A percentile compares a stretch with the other conserved stretches of the same genome.
phyloP scores from a whole-genome alignment of 2,888 invertebrate genomes.

The Pantelozetes paolii region DNA sequence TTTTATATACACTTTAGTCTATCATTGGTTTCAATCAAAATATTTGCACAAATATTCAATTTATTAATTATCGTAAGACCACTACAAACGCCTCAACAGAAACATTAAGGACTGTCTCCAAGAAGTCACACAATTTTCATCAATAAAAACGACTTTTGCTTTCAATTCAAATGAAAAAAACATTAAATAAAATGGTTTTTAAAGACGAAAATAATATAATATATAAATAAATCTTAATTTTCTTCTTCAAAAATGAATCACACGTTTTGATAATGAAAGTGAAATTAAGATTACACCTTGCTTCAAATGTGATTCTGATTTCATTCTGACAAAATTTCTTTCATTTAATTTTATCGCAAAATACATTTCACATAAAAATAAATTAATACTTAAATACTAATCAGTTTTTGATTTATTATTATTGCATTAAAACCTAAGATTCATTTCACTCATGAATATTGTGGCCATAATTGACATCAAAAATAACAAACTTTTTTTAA shows the following conservation, averaged over 20 bases:
- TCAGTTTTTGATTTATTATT: slow-evolving; percentile 9
- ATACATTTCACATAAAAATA: not conserved
- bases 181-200: not conserved
- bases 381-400: not conserved
- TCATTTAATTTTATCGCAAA: not conserved
- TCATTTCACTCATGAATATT: slow-evolving; percentile 13
- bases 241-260: not conserved
- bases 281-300: not conserved
- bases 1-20: not conserved
- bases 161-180: not conserved
- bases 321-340: not conserved
- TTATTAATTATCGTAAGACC: slow-evolving; percentile 8
- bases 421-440: not conserved
- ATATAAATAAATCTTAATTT: too few relatives aligned
- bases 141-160: not conserved
- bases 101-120: not conserved
- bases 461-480: not conserved
- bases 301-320: not conserved
- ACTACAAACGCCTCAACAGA: not conserved
- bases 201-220: not conserved
- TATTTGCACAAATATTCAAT: slow-evolving; percentile 19
- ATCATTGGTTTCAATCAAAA: not conserved
- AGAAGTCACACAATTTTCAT: not conserved
- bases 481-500: not conserved
- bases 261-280: not conserved